Evolutionary conservation across 2,113 vertebrate species (phyloP).

Genomic region (Solea senegalensis): DNA sequence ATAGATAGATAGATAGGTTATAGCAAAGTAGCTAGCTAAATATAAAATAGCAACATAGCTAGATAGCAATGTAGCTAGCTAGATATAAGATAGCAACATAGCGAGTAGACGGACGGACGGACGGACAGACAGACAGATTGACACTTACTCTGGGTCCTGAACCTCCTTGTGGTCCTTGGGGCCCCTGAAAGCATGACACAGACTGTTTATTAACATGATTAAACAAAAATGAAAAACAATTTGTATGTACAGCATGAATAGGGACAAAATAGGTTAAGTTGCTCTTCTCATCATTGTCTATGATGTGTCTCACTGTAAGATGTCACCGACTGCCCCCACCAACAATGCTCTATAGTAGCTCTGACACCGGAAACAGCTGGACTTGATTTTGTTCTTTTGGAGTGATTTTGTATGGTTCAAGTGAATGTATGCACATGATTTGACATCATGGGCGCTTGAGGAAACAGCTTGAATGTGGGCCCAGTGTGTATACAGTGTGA

Average conservation of each 20-base stretch:
- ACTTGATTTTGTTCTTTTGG: conserved; percentile 7
- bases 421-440: conserved; percentile 12
- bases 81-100: too few species aligned
- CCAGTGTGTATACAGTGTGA: conserved; percentile 12
- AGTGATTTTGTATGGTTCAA: conserved; percentile 3
- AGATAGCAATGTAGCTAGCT: too few species aligned
- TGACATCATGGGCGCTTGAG: conserved; percentile 7
- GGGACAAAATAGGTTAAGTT: background rate
- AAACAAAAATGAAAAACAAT: background rate
- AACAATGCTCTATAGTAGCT: background rate
- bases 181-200: conserved; percentile 83
- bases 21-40: too few species aligned
- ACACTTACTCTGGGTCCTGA: conserved; percentile 91
- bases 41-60: too few species aligned
- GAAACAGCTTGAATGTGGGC: conserved; percentile 1
- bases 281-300: background rate
- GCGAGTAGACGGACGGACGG: too few species aligned
- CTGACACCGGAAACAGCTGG: conserved; percentile 8
- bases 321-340: conserved; percentile 37
- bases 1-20: too few species aligned
- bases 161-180: conserved; percentile 88
- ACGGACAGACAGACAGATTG: background rate
- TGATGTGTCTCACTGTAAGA: background rate
- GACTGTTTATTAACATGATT: conserved; percentile 3
- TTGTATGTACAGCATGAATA: background rate